phyloP scores from a whole-genome alignment of 2,113 vertebrate genomes.

The Pedetes capensis region DNA sequence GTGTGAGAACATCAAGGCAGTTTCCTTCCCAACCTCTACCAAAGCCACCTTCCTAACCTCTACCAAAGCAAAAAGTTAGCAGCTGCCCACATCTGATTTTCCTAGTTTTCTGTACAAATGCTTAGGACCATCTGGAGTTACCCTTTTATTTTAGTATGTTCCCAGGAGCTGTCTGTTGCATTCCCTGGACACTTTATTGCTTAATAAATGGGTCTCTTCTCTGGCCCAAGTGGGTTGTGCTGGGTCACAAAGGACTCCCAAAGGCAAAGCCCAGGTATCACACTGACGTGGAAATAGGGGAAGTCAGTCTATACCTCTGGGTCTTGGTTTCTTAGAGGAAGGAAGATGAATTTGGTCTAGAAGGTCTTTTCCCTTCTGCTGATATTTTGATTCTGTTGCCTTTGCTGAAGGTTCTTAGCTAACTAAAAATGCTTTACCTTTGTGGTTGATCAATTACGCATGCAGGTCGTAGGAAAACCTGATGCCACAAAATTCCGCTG shows the following conservation, averaged over 20 bases:
- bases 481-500: constrained; percentile 52
- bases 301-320: not conserved
- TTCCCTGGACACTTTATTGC: not conserved
- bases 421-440: not conserved
- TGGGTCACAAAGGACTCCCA: not conserved
- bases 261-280: not conserved
- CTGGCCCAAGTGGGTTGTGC: not conserved
- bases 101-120: not conserved
- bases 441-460: not conserved
- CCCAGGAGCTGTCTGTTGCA: not conserved
- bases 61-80: not conserved
- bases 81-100: not conserved
- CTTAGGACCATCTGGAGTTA: not conserved
- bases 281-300: not conserved
- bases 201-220: not conserved
- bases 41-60: not conserved
- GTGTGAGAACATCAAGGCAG: not conserved
- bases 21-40: not conserved
- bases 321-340: not conserved
- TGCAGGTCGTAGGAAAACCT: constrained; percentile 49
- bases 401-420: not conserved
- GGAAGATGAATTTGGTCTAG: not conserved
- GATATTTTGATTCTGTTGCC: not conserved
- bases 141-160: not conserved
- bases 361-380: not conserved